Evolutionary conservation across 2,888 invertebrate genomes (phyloP).

Genomic region (Trachelus stipa): DNA sequence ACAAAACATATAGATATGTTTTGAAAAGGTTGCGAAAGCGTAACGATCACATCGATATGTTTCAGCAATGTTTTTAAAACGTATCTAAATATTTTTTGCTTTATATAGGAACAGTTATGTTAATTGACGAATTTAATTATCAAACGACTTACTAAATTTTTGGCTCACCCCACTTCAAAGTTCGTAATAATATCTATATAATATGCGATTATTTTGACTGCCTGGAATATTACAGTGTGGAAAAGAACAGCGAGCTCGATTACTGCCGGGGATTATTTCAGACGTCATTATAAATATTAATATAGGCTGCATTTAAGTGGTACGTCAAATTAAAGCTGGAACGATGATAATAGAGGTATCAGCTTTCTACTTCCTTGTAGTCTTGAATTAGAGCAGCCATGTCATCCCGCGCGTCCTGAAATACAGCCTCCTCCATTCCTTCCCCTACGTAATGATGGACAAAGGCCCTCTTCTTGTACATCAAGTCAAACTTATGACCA

Average conservation of each 20-base stretch:
- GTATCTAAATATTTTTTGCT: no score
- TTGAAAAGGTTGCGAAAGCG: no score
- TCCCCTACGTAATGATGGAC: conserved; percentile 87
- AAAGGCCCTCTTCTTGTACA: conserved; percentile 87
- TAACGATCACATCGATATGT: no score
- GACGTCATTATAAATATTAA: not conserved
- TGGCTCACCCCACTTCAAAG: not conserved
- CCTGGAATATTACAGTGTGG: not conserved
- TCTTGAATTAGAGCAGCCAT: conserved; percentile 74
- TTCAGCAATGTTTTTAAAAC: no score
- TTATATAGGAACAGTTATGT: not conserved
- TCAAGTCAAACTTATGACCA: conserved; percentile 81
- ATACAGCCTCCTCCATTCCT: conserved; percentile 78
- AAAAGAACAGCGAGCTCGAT: not conserved
- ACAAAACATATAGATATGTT: no score
- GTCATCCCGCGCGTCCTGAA: conserved; percentile 73
- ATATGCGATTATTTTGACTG: not conserved
- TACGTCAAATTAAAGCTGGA: not conserved
- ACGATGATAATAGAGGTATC: conserved; percentile 11
- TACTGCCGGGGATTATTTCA: not conserved
- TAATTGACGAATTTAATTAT: not conserved
- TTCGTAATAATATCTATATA: not conserved
- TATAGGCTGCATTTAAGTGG: not conserved
- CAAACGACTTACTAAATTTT: not conserved
- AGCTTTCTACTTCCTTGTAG: conserved; percentile 75